Percentiles rank a stretch among this genome's conserved stretches.
Evolutionary conservation across 2,113 vertebrate species (phyloP).

Genomic region (Crotophaga sulcirostris): DNA sequence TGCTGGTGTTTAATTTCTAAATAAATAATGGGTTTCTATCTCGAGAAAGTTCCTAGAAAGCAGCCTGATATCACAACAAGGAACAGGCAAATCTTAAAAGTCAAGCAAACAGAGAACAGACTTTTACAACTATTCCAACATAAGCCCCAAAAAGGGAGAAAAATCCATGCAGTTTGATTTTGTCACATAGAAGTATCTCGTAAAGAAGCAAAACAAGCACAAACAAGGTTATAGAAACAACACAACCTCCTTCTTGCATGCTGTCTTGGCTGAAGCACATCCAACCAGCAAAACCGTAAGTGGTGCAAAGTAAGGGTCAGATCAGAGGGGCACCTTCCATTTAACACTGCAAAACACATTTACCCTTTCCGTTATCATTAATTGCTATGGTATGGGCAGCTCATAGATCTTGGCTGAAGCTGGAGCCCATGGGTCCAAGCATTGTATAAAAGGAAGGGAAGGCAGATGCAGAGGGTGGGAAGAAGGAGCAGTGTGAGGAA

Average conservation of each 20-base stretch:
- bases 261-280: background rate
- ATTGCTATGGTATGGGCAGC: background rate
- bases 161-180: background rate
- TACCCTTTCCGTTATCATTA: background rate
- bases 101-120: background rate
- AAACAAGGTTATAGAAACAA: background rate
- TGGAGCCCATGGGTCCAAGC: background rate
- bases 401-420: background rate
- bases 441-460: background rate
- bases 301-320: background rate
- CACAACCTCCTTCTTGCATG: background rate
- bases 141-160: background rate
- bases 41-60: background rate
- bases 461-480: background rate
- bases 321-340: background rate
- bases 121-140: background rate
- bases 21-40: conserved; percentile 39
- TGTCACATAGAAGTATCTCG: background rate
- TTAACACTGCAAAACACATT: background rate
- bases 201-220: background rate
- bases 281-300: background rate
- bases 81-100: background rate
- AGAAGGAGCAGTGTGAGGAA: background rate
- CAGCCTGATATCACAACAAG: background rate
- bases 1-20: background rate